These are phyloP conservation scores for Hemiprocne comata DNA, from an alignment of 2,113 vertebrate genomes.

Conservation along the genomic window DNA sequence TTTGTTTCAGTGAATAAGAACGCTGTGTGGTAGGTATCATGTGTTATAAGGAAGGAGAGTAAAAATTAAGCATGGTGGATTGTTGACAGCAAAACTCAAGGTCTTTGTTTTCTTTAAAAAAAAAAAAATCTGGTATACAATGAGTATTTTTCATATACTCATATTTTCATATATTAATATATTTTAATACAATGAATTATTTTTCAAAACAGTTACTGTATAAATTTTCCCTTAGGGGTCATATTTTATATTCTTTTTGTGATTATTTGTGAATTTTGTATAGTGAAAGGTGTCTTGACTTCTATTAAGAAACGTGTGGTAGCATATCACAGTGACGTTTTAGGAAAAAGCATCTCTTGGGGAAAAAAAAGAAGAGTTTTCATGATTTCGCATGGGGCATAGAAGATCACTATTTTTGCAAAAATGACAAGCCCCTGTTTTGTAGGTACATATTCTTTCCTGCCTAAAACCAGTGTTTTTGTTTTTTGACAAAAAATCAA, in stretches of 20 bases:
- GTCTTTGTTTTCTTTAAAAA: neutral
- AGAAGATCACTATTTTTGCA: neutral
- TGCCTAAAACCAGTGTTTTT: neutral
- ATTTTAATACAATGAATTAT: neutral
- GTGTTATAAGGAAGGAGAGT: neutral
- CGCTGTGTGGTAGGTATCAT: neutral
- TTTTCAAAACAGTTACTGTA: neutral
- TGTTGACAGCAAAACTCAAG: neutral
- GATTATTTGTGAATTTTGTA: neutral
- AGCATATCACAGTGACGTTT: conserved; percentile 8
- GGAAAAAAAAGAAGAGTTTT: neutral
- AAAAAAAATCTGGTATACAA: neutral
- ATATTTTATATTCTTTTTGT: neutral
- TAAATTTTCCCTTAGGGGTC: neutral
- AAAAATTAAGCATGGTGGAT: neutral
- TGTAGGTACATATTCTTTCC: neutral
- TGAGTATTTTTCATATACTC: too few relatives aligned
- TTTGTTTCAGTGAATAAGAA: neutral
- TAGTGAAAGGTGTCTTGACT: neutral
- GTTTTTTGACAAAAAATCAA: neutral
- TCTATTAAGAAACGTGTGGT: neutral
- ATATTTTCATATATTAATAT: too few relatives aligned
- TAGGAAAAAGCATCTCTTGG: neutral
- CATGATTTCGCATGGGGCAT: neutral
- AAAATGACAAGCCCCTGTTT: neutral